Conservation (phyloP, 2,797 vertebrate species). For the Pipistrellus kuhlii region DNA sequence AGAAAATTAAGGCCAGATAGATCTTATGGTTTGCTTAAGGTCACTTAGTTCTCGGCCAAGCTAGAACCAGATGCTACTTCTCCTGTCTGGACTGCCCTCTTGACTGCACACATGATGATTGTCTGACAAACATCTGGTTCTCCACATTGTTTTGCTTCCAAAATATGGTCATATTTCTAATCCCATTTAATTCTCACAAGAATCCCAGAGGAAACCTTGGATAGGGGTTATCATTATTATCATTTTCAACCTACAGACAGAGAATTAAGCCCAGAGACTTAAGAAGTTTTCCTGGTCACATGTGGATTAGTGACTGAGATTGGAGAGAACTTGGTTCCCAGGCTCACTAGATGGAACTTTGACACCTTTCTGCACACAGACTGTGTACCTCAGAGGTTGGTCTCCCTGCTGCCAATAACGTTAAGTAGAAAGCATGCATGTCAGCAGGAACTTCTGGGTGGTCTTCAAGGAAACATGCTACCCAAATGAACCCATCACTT, state of each 20-base stretch:
- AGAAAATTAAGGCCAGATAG: background rate
- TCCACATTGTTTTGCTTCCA: slow-evolving; percentile 27
- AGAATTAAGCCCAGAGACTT: background rate
- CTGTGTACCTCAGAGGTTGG: background rate
- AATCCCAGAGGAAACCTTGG: background rate
- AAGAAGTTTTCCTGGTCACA: background rate
- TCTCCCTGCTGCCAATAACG: slow-evolving; percentile 40
- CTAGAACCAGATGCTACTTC: background rate
- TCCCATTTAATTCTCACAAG: slow-evolving; percentile 33
- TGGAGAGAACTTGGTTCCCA: background rate
- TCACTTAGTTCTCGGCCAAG: background rate
- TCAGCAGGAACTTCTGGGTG: slow-evolving; percentile 70
- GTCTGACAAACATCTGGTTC: slow-evolving; percentile 49
- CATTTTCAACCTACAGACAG: background rate
- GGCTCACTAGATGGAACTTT: background rate
- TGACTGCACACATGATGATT: background rate
- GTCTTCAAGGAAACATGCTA: slow-evolving; percentile 68
- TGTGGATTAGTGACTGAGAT: background rate
- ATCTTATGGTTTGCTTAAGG: background rate
- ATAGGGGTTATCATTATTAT: background rate
- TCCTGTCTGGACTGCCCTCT: background rate
- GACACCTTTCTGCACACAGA: slow-evolving; percentile 3
- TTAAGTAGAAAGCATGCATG: slow-evolving; percentile 46
- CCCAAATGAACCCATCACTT: slow-evolving; percentile 54
- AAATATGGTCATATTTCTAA: slow-evolving; percentile 53